Conservation (phyloP, 2,888 invertebrate genomes). For the Clistopyga incitator region DNA sequence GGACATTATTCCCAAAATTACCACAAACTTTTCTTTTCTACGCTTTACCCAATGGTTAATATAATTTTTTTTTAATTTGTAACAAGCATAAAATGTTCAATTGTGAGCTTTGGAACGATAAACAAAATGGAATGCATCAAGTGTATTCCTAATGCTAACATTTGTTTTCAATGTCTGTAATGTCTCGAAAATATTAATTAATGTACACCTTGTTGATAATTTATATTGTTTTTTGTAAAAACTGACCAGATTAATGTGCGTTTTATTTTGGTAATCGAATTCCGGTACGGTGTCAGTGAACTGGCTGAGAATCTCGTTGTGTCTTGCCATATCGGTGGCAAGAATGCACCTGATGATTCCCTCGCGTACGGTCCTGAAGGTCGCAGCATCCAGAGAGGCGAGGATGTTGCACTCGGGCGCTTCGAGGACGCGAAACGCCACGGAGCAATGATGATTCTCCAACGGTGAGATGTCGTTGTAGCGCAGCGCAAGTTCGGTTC, state of each 20-base stretch:
- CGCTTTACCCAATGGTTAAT: no score
- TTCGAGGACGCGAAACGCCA: slow-evolving; percentile 92
- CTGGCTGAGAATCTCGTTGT: slow-evolving; percentile 91
- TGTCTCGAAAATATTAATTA: no score
- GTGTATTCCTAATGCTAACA: no score
- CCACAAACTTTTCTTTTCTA: no score
- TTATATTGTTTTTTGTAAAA: neutral
- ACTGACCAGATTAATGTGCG: slow-evolving; percentile 90
- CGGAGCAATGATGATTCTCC: slow-evolving; percentile 94
- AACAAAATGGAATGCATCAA: no score
- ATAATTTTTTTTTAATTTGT: no score
- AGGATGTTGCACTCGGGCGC: slow-evolving; percentile 93
- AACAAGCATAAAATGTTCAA: no score
- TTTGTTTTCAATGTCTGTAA: no score
- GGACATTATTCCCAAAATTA: no score
- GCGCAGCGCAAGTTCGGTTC: slow-evolving; percentile 92
- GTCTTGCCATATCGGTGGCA: slow-evolving; percentile 92
- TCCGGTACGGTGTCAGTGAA: slow-evolving; percentile 88
- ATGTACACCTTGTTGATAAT: neutral
- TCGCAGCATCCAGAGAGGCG: slow-evolving; percentile 87
- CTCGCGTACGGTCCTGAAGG: slow-evolving; percentile 89
- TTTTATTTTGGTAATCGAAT: slow-evolving; percentile 89
- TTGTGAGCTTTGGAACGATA: no score
- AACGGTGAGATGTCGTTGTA: slow-evolving; percentile 95
- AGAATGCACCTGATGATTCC: slow-evolving; percentile 92